Percentiles rank a stretch among this genome's conserved stretches.
phyloP scores from a whole-genome alignment of 1,140 invertebrate species.

The Liolophura sinensis region DNA sequence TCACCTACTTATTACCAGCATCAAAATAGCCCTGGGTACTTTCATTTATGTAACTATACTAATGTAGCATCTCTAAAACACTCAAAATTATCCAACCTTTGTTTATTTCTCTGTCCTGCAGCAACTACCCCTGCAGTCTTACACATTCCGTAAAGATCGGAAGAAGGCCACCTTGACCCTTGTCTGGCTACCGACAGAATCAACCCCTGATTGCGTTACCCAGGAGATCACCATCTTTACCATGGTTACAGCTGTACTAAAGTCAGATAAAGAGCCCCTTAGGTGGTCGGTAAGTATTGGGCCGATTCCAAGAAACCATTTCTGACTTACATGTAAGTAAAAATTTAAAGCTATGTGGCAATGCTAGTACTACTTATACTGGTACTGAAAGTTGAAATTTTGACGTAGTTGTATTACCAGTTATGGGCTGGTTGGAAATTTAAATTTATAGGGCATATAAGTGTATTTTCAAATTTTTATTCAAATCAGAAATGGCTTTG shows the following conservation, averaged over 20 bases:
- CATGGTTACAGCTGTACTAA: conserved; percentile 29
- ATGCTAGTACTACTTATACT: too few species aligned
- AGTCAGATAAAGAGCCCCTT: conserved; percentile 28
- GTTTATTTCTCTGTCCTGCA: conserved; percentile 13
- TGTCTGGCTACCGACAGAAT: conserved; percentile 28
- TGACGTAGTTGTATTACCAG: too few species aligned
- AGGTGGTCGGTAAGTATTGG: conserved; percentile 39
- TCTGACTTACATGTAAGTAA: too few species aligned
- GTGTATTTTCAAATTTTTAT: too few species aligned
- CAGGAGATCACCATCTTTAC: conserved; percentile 41
- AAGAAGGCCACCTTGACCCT: conserved; percentile 34
- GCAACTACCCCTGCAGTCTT: conserved; percentile 29
- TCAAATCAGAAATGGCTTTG: too few species aligned
- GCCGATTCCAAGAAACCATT: too few species aligned
- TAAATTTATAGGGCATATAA: too few species aligned
- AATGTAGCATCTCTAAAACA: neutral
- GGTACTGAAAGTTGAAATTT: too few species aligned
- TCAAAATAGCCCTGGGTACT: neutral
- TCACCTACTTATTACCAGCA: neutral
- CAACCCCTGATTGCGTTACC: conserved; percentile 9
- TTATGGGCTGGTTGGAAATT: too few species aligned
- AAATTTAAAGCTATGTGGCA: too few species aligned
- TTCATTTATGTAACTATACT: neutral
- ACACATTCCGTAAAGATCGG: conserved; percentile 22
- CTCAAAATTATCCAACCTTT: neutral